phyloP scores from a whole-genome alignment of 2,888 invertebrate genomes.

The Rhaphigaster nebulosa region DNA sequence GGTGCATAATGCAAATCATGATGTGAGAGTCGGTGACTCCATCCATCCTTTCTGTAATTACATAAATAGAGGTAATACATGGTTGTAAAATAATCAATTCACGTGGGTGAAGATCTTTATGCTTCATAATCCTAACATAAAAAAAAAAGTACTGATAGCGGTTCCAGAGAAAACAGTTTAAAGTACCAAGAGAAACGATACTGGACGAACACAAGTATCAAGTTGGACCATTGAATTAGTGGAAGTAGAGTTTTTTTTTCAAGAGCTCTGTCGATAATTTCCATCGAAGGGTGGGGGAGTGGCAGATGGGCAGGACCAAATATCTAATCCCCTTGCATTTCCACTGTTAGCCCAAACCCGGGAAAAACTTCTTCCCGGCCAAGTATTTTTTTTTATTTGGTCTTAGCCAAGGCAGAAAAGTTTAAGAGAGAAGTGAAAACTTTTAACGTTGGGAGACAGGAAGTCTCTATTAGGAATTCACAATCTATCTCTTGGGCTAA shows the following conservation, averaged over 20 bases:
- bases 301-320: conserved; percentile 10
- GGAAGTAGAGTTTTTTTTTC: neutral
- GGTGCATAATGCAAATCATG: too few relatives aligned
- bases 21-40: too few relatives aligned
- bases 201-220: neutral
- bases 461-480: conserved; percentile 28
- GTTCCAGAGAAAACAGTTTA: neutral
- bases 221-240: neutral
- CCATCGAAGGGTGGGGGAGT: neutral
- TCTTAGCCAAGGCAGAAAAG: conserved; percentile 7
- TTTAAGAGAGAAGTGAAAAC: conserved; percentile 22
- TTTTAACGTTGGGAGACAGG: neutral
- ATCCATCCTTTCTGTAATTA: too few relatives aligned
- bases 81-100: too few relatives aligned
- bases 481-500: conserved; percentile 3
- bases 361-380: neutral
- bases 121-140: too few relatives aligned
- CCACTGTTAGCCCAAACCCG: neutral
- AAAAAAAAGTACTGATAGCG: too few relatives aligned
- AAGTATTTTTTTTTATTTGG: conserved; percentile 6
- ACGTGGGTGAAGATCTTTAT: too few relatives aligned
- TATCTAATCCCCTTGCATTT: conserved; percentile 28
- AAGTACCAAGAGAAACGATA: neutral
- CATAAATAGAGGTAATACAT: too few relatives aligned
- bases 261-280: neutral